Conservation (phyloP, 2,888 invertebrate genomes). For the Chaetogeoica ovagalla region DNA sequence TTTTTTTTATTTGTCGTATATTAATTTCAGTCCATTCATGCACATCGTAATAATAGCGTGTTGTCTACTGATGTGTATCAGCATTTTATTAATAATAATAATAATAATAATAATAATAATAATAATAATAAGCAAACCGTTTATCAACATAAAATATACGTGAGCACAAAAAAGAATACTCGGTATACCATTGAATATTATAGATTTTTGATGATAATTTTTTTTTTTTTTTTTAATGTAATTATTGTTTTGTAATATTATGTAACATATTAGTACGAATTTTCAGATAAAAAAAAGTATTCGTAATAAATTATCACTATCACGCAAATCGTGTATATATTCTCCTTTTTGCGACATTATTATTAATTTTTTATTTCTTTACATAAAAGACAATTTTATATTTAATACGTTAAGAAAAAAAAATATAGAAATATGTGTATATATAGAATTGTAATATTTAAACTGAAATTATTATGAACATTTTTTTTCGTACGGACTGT, state of each 20-base stretch:
- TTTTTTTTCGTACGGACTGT: too few relatives aligned
- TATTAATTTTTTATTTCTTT: not conserved
- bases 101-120: too few relatives aligned
- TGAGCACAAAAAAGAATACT: not conserved
- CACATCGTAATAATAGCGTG: too few relatives aligned
- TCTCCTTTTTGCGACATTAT: constrained; percentile 19
- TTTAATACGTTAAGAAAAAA: not conserved
- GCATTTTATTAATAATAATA: too few relatives aligned
- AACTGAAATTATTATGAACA: too few relatives aligned
- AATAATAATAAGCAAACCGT: too few relatives aligned
- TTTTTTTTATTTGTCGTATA: too few relatives aligned
- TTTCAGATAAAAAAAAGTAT: constrained; percentile 1
- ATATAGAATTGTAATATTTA: too few relatives aligned
- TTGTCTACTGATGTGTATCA: too few relatives aligned
- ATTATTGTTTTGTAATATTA: not conserved
- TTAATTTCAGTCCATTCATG: too few relatives aligned
- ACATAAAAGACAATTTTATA: not conserved
- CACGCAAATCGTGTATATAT: not conserved
- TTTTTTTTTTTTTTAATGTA: not conserved
- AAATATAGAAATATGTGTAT: too few relatives aligned
- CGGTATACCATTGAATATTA: not conserved
- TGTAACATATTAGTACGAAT: not conserved
- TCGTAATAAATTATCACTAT: not conserved
- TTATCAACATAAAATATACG: too few relatives aligned
- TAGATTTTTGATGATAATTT: not conserved